Conservation (phyloP, 2,113 vertebrate genomes). For the Salvelinus sp. region DNA sequence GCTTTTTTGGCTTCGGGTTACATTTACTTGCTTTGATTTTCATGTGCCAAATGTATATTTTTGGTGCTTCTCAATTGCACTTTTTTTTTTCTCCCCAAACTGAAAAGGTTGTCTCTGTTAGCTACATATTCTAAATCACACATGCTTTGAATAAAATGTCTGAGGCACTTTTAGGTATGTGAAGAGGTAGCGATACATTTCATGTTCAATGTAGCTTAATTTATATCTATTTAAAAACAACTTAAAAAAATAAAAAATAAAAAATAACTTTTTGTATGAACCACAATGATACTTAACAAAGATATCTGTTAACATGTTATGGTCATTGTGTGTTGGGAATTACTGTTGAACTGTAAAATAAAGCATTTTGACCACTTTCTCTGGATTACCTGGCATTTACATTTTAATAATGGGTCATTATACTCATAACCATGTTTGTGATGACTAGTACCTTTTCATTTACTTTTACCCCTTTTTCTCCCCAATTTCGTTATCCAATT, state of each 20-base stretch:
- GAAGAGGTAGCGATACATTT: neutral
- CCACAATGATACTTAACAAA: neutral
- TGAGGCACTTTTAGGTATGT: neutral
- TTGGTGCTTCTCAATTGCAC: neutral
- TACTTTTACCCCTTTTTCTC: too few species aligned
- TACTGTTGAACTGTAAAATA: neutral
- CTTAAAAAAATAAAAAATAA: neutral
- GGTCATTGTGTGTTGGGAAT: slow-evolving; percentile 1
- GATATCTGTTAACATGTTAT: neutral
- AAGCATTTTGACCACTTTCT: neutral
- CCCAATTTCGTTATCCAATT: too few species aligned
- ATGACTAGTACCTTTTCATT: too few species aligned
- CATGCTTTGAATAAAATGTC: neutral
- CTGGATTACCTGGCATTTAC: neutral
- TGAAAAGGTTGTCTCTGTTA: neutral
- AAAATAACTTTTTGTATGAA: neutral
- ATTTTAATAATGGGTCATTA: neutral
- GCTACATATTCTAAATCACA: neutral
- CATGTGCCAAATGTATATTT: neutral
- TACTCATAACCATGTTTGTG: neutral
- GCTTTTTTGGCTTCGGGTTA: neutral
- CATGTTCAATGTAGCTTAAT: neutral
- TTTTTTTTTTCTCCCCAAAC: neutral
- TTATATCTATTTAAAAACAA: neutral
- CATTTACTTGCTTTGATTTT: neutral